Conservation (phyloP, 2,888 invertebrate genomes). For the Andrena praecox region DNA sequence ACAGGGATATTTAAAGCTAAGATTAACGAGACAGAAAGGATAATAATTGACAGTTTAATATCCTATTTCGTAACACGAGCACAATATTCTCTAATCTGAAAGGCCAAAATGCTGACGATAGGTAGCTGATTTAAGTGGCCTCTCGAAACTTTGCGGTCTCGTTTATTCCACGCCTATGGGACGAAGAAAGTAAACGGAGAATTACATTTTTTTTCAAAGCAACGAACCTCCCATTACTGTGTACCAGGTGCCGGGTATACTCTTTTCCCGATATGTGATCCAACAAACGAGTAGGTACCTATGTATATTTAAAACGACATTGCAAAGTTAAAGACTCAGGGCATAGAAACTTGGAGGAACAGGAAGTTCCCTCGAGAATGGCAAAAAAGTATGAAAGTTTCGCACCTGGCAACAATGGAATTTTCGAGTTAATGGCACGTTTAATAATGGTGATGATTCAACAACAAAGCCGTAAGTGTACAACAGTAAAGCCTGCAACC, state of each 20-base stretch:
- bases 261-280: neutral
- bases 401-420: neutral
- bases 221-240: neutral
- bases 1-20: too few species aligned
- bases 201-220: conserved; percentile 15
- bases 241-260: neutral
- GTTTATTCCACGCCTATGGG: conserved; percentile 46
- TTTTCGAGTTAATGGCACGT: neutral
- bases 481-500: neutral
- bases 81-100: neutral
- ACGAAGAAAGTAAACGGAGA: conserved; percentile 50
- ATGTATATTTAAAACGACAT: neutral
- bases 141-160: neutral
- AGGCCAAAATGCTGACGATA: neutral
- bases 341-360: neutral
- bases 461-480: too few species aligned
- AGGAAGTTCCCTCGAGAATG: neutral
- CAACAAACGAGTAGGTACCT: neutral
- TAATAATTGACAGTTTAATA: neutral
- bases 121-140: neutral
- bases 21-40: neutral
- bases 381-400: neutral
- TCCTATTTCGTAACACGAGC: too few species aligned
- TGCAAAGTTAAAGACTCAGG: neutral
- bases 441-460: too few species aligned